Evolutionary conservation across 2,888 invertebrate species (phyloP), one percentile per base, ranked within the genome.

Genomic region (Drosophila quinaria): DNA sequence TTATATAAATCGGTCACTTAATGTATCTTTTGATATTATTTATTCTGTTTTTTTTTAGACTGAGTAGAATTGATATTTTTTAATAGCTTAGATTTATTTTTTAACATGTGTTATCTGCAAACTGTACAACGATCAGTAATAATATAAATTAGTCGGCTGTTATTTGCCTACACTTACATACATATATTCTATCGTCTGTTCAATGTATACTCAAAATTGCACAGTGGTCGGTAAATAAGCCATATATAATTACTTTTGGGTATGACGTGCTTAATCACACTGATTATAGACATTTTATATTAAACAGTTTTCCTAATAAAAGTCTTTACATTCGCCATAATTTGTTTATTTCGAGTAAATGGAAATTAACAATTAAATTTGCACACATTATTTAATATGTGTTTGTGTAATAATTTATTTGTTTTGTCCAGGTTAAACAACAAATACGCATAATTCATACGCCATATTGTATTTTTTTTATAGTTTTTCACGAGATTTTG

Each of bases 401-500:
- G 29, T 29, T 29, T 29, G 29, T 29, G 6, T 3, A 19, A 11
- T 15, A 15, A 19, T 29, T 29, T 29, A 11, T 54, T 41, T 54
- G n/a, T 39, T 52, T 52, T 39, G 25, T 10, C 4, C 8, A 39
- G 41, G 17, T 17, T 41, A 2, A 41, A 29, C 39, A 41, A 25
- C 10, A 25, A 51, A 22, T 22, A n/a, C 44, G 3, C 19, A 19
- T 42, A n/a, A 22, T 37, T 37, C 19, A 22, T 10, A 15, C 5
- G n/a, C n/a, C 35, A 37, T 31, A 13, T 17, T n/a, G 17, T 41
- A 42, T 42, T 41, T 41, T 54, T 42, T 41, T 4, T 29, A 29
- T 29, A 29, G n/a, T 50, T 56, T 35, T 25, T 42, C 39, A 47
- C 19, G 13, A n/a, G 41, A 25, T 59, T 55, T 62, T 44, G 11